Evolutionary conservation across 2,797 vertebrate genomes (phyloP).

Genomic region (Lithobates sylvaticus): DNA sequence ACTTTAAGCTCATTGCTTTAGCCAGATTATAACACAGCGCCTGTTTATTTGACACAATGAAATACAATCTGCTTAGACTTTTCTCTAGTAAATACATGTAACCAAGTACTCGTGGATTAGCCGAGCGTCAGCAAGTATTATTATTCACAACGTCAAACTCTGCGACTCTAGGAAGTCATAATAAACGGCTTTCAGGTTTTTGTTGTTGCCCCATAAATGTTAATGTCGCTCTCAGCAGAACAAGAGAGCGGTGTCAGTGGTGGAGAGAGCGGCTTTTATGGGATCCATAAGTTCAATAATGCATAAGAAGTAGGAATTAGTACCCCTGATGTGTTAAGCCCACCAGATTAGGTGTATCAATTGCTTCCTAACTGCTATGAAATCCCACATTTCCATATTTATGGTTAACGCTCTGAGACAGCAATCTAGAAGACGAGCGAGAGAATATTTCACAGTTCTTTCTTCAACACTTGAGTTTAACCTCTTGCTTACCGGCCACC

Average conservation of each 20-base stretch:
- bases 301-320: conserved; percentile 17
- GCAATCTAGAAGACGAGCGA: not conserved
- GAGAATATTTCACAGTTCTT: not conserved
- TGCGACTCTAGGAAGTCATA: not conserved
- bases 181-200: not conserved
- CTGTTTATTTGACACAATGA: not conserved
- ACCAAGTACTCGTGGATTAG: not conserved
- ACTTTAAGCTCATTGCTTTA: not conserved
- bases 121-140: not conserved
- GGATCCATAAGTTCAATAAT: not conserved
- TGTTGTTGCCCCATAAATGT: not conserved
- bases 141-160: not conserved
- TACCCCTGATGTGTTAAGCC: conserved; percentile 4
- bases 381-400: conserved; percentile 12
- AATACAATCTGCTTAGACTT: not conserved
- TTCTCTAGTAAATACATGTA: not conserved
- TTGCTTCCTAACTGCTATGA: not conserved
- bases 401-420: not conserved
- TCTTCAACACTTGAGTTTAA: too few species aligned
- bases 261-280: not conserved
- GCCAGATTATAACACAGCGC: not conserved
- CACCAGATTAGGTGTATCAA: conserved; percentile 7
- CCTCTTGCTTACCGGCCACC: too few species aligned
- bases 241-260: not conserved
- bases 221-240: not conserved